Base-by-base conservation (phyloP, 53 echinoderm and acorn worm species). In the Luidia sarsii region DNA sequence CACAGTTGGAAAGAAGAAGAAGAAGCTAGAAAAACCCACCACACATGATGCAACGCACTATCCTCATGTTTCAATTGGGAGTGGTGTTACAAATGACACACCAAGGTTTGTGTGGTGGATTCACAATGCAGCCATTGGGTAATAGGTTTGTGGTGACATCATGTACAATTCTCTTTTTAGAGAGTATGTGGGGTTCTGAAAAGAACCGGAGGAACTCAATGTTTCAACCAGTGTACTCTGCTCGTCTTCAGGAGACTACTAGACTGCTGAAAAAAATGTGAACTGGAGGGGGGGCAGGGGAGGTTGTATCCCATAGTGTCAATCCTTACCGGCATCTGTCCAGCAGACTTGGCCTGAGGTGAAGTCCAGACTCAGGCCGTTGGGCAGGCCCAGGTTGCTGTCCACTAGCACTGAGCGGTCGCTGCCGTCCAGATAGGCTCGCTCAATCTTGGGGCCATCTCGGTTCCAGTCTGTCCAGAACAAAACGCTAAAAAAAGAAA, bases 391-490 rank as follows among this genome's bases (percentile, higher is more conserved):
- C 19, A 96, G 33, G 31, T 88, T 85, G 39, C 32, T 65, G 29
- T 85, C 88, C 33, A 96, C 86, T 61, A 90, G 53, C 20, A 93
- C 86, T 38, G 70, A 83, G 1, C 83, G 75, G 14, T 82, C 75
- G 22, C 71, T 70, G 14, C 96, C 96, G 41, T 96, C 96, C 75
- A 88, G 53, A 38, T 73, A 59, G 32, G 93, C 82, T 1, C 68
- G 65, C 84, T 96, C 96, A 20, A 96, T 96, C 66, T 86, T 88
- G 15, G 96, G 93, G 51, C 64, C 38, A 2, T 77, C 86, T 33
- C 96, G 80, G 57, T 90, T 89, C 95, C 96, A 96, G 56, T 96
- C 96, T 15, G 83, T 93, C 96, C 96, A 96, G 68, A 93, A 96
- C 35, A 96, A 37, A 39, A 88, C 71, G 13, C 95, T 95, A 64